Evolutionary conservation across 1,140 invertebrate genomes (phyloP).

Genomic region (Hyphantria cunea): DNA sequence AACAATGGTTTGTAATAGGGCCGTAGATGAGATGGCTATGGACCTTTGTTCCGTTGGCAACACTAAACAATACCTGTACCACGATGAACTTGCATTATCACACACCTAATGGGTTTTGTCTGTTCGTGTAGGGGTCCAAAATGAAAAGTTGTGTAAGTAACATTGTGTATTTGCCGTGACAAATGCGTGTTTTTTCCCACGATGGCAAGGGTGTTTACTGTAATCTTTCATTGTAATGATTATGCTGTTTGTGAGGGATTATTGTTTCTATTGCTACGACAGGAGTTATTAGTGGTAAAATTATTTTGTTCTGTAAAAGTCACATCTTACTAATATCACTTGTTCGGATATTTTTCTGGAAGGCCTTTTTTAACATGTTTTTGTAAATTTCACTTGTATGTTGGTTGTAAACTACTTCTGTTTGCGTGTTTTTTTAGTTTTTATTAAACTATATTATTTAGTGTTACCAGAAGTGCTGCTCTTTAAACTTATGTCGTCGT

Average conservation of each 20-base stretch:
- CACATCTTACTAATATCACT: too few relatives aligned
- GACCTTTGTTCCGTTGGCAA: constrained; percentile 62
- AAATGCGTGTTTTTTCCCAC: constrained; percentile 60
- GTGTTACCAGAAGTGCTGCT: too few relatives aligned
- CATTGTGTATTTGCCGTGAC: constrained; percentile 43
- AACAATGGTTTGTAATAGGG: constrained; percentile 73
- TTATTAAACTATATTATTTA: too few relatives aligned
- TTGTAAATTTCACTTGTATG: too few relatives aligned
- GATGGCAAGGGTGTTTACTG: constrained; percentile 35
- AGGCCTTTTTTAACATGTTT: too few relatives aligned
- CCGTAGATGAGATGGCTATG: constrained; percentile 68
- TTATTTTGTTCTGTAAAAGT: too few relatives aligned
- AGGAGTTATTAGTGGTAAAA: too few relatives aligned
- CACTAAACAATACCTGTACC: constrained; percentile 71
- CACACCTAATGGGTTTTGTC: constrained; percentile 73
- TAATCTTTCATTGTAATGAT: constrained; percentile 33
- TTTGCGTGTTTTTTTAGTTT: too few relatives aligned
- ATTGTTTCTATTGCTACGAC: neutral
- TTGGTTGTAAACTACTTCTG: too few relatives aligned
- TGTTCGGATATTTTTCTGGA: too few relatives aligned
- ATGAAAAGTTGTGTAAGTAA: constrained; percentile 57
- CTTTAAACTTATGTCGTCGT: too few relatives aligned
- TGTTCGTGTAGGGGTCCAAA: constrained; percentile 53
- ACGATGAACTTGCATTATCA: constrained; percentile 74
- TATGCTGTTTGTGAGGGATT: constrained; percentile 1